Conservation (phyloP, 2,888 invertebrate genomes). For the Brassicogethes aeneus region DNA sequence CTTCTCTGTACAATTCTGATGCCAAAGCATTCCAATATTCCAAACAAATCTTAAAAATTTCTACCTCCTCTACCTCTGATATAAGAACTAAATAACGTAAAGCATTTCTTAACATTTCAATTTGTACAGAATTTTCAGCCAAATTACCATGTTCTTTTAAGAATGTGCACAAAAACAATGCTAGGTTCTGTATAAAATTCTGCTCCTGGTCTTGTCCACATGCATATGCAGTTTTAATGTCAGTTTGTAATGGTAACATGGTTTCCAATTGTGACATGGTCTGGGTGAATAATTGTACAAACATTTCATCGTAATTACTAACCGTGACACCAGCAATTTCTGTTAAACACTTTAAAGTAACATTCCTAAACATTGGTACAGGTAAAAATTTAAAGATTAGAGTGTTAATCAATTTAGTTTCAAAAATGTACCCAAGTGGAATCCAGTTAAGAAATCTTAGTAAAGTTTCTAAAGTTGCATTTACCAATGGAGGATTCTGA, state of each 20-base stretch:
- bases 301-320: conserved; percentile 87
- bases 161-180: conserved; percentile 93
- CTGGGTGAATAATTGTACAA: conserved; percentile 80
- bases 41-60: conserved; percentile 98
- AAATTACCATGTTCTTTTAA: conserved; percentile 89
- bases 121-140: conserved; percentile 72
- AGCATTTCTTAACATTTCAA: conserved; percentile 66
- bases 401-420: conserved; percentile 92
- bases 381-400: conserved; percentile 94
- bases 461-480: conserved; percentile 91
- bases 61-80: conserved; percentile 97
- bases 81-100: conserved; percentile 82
- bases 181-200: conserved; percentile 97
- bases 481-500: conserved; percentile 92
- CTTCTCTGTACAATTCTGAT: conserved; percentile 85
- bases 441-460: conserved; percentile 98
- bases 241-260: conserved; percentile 85
- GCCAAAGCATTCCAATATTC: conserved; percentile 97
- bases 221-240: conserved; percentile 90
- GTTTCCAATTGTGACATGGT: conserved; percentile 88
- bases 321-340: conserved; percentile 93
- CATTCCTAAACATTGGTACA: conserved; percentile 81
- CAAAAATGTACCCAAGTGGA: conserved; percentile 99
- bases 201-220: conserved; percentile 94
- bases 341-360: conserved; percentile 95